Evolutionary conservation across 2,113 vertebrate species (phyloP).

Genomic region (Mesitornis unicolor): DNA sequence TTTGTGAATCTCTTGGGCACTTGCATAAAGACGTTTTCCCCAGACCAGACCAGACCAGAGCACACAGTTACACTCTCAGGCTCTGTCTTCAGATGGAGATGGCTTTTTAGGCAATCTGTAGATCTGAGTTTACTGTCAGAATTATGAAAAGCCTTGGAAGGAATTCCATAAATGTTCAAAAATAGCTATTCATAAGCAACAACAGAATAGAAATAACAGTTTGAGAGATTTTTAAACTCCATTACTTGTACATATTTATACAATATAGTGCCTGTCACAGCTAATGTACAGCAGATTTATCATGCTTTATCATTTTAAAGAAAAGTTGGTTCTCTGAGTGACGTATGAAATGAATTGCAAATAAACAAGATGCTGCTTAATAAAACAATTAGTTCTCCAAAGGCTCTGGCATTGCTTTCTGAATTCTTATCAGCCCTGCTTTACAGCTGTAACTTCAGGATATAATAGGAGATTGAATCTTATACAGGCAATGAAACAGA

Average conservation of each 20-base stretch:
- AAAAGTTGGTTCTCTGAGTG: constrained; percentile 13
- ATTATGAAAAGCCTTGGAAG: constrained; percentile 73
- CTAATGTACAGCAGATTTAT: constrained; percentile 53
- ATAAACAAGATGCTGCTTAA: constrained; percentile 73
- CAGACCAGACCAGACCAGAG: constrained; percentile 36
- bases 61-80: constrained; percentile 13
- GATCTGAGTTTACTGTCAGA: constrained; percentile 68
- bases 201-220: constrained; percentile 68
- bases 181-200: constrained; percentile 66
- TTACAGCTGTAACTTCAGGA: constrained; percentile 88
- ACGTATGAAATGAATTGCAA: constrained; percentile 70
- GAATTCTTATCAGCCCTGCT: constrained; percentile 80
- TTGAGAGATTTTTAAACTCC: constrained; percentile 62
- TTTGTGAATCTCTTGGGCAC: neutral
- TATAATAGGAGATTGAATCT: constrained; percentile 85
- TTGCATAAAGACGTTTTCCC: neutral
- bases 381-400: constrained; percentile 76
- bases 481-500: constrained; percentile 84
- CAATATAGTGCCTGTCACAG: constrained; percentile 50
- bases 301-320: constrained; percentile 16
- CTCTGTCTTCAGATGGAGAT: constrained; percentile 48
- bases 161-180: constrained; percentile 68
- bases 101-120: constrained; percentile 69
- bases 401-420: constrained; percentile 70
- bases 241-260: constrained; percentile 68